Base-by-base conservation (phyloP, 2,797 vertebrate genomes). In the Buceros bicornis region DNA sequence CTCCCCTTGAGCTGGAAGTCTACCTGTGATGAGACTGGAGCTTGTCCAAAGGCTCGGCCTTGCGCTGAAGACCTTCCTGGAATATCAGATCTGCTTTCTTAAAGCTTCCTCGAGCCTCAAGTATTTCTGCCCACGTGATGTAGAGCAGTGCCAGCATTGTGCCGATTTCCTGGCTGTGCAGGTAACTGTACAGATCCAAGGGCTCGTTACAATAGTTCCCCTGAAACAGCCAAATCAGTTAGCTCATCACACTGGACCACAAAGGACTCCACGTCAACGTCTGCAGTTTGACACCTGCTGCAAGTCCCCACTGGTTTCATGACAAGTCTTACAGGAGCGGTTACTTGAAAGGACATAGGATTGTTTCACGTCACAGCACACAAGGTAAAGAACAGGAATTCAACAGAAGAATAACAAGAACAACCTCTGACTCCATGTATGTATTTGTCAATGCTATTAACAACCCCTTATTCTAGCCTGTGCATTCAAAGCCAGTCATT, bases 101-200 rank as follows among this genome's bases (percentile, higher is more conserved):
- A 85, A 96, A 98, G 87, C 98, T 99, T 66, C 98, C 99, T 83
- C 98, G 98, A 71, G 98, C 98, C 97, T 99, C 99, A 14, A 99
- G 98, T 50, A 98, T 98, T 95, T 99, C 99, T 71, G 99, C 99
- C 99, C 99, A 99, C 7, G 99, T 98, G 21, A 99, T 99, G 95
- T 99, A 99, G 76, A 99, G 98, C 22, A 97, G 98, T 12, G 99
- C 98, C 74, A 99, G 98, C 5, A 97, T 97, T 47, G 98, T 93
- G 43, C 99, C 99, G 26, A 99, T 99, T 37, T 98, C 98, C 96
- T 99, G 99, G 48, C 98, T 98, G 56, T 98, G 97, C 96, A 99
- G 98, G 95, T 99, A 99, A 78, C 98, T 98, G 95, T 98, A 99
- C 76, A 99, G 95, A 70, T 99, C 99, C 97, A 99, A 93, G 51